Percentiles rank a stretch among this genome's conserved stretches.
Evolutionary conservation across 2,888 invertebrate genomes (phyloP).

Genomic region (Diaperis boleti): DNA sequence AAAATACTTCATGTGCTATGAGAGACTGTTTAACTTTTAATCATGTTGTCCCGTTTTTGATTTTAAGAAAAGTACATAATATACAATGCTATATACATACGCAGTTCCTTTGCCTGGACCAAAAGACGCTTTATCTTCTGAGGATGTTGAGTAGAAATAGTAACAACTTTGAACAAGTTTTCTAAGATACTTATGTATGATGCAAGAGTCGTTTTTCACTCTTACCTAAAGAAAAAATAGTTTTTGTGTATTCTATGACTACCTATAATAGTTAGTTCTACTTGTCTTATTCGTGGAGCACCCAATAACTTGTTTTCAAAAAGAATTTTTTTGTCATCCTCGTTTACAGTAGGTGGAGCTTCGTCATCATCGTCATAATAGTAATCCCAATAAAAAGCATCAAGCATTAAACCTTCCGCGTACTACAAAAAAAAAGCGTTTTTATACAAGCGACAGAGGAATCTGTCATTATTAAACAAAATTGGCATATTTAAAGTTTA

Average conservation of each 20-base stretch:
- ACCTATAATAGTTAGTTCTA: too few relatives aligned
- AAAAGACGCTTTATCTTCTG: conserved; percentile 70
- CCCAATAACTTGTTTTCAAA: conserved; percentile 73
- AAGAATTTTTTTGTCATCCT: conserved; percentile 62
- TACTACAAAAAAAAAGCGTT: conserved; percentile 57
- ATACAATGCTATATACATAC: too few relatives aligned
- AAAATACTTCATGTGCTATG: too few relatives aligned
- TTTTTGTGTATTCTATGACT: not conserved
- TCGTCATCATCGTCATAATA: conserved; percentile 65
- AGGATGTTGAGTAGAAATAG: conserved; percentile 66
- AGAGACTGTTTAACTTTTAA: too few relatives aligned
- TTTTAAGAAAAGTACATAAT: too few relatives aligned
- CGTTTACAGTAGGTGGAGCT: too few relatives aligned
- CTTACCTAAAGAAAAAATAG: conserved; percentile 66
- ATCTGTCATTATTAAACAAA: too few relatives aligned
- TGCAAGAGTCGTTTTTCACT: conserved; percentile 73
- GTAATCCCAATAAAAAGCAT: conserved; percentile 72
- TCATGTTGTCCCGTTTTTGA: too few relatives aligned
- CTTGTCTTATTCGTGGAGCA: conserved; percentile 71
- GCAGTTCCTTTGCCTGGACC: conserved; percentile 63
- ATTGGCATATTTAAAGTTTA: too few relatives aligned
- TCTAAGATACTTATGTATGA: conserved; percentile 73
- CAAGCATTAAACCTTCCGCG: conserved; percentile 66
- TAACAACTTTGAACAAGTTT: conserved; percentile 74
- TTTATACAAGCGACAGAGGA: not conserved